Conservation (phyloP, 2,797 vertebrate genomes). For the Siniperca obscura region DNA sequence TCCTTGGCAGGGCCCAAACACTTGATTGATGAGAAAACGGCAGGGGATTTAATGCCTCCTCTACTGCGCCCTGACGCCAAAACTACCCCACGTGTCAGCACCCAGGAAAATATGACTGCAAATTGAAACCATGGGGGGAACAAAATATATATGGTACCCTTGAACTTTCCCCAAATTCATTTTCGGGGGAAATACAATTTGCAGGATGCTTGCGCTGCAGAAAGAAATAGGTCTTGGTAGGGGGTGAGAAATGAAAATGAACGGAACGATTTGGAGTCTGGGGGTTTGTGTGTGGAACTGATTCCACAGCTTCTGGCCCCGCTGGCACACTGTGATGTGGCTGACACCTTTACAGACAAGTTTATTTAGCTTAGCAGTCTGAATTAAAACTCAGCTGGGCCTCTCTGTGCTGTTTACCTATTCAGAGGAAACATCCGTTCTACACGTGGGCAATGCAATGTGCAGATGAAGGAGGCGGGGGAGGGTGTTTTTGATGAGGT, state of each 20-base stretch:
- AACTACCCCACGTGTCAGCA: conserved; percentile 48
- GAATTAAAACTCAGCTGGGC: conserved; percentile 58
- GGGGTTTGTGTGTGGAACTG: conserved; percentile 52
- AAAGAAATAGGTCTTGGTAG: conserved; percentile 67
- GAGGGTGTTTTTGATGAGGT: conserved; percentile 37
- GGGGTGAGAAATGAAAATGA: conserved; percentile 62
- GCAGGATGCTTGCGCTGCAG: conserved; percentile 70
- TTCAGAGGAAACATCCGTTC: conserved; percentile 43
- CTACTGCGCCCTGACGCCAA: conserved; percentile 41
- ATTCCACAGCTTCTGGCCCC: conserved; percentile 49
- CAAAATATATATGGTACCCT: conserved; percentile 54
- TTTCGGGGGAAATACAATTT: conserved; percentile 66
- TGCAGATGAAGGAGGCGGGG: conserved; percentile 31
- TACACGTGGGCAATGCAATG: conserved; percentile 30
- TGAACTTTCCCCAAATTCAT: conserved; percentile 73
- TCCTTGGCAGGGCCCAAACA: conserved; percentile 66
- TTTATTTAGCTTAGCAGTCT: conserved; percentile 66
- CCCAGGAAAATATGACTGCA: conserved; percentile 57
- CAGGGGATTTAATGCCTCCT: conserved; percentile 65
- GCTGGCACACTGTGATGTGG: conserved; percentile 25
- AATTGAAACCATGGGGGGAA: conserved; percentile 65
- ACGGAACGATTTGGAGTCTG: conserved; percentile 50
- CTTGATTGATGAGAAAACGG: conserved; percentile 73
- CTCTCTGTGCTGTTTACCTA: conserved; percentile 49
- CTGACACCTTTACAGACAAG: conserved; percentile 54